Percentiles rank a stretch among this genome's conserved stretches.
These are phyloP conservation scores for Meloidogyne floridensis DNA, from an alignment of 1,140 invertebrate genomes.

Conservation along the genomic window DNA sequence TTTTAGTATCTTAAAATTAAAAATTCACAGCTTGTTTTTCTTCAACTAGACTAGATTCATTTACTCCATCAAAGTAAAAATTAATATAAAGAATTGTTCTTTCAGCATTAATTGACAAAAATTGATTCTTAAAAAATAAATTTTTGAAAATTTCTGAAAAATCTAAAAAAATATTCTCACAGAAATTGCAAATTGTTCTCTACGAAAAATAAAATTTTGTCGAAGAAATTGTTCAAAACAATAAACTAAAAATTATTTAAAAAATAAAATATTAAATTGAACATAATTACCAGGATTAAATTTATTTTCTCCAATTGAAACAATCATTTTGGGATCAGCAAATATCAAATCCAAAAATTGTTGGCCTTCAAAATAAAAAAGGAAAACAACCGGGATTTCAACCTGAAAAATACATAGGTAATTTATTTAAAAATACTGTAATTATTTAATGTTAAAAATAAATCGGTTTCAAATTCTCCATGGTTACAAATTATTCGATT, in stretches of 20 bases:
- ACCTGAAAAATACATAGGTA: conserved; percentile 74
- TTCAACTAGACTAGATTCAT: background rate
- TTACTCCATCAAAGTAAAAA: conserved; percentile 32
- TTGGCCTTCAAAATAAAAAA: conserved; percentile 80
- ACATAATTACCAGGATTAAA: conserved; percentile 23
- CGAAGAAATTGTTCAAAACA: conserved; percentile 35
- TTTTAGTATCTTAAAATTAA: background rate
- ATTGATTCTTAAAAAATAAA: conserved; percentile 33
- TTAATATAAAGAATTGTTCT: conserved; percentile 24
- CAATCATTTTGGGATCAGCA: conserved; percentile 28
- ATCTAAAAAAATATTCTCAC: conserved; percentile 19
- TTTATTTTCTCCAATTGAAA: conserved; percentile 36
- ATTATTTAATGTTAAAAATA: background rate
- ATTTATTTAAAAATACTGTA: background rate
- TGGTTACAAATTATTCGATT: no score
- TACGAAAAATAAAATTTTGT: conserved; percentile 22
- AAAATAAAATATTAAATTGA: background rate
- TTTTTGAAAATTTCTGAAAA: background rate
- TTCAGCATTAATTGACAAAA: conserved; percentile 32
- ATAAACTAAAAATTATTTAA: conserved; percentile 20
- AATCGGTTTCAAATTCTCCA: background rate
- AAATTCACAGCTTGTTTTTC: conserved; percentile 30
- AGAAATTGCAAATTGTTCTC: conserved; percentile 19
- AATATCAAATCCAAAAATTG: conserved; percentile 70
- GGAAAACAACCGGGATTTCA: conserved; percentile 84